Base-by-base conservation (phyloP, 2,113 vertebrate genomes). In the Gobio gobio region DNA sequence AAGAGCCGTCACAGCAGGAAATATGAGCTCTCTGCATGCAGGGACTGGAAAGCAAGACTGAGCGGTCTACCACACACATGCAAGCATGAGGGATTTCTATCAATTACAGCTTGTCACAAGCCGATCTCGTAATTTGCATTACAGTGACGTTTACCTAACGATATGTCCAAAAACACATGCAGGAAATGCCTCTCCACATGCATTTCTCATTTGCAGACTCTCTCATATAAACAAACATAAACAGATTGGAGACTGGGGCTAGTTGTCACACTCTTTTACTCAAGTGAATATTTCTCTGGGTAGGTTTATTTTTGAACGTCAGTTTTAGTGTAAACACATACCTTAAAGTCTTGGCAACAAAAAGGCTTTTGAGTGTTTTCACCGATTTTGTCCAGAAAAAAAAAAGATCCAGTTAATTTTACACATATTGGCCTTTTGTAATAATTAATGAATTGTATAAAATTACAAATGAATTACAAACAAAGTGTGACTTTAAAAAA, bases 21-120 rank as follows among this genome's bases (percentile, higher is more conserved):
- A 83, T 68, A 77, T 85, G 79, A 81, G 56, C 40, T 54, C 40
- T 85, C 79, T 9, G 22, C 74, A 84, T 66, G 75, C 40, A 84
- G 63, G 49, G 13, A 61, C 56, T 68, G 64, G 20, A 70, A 70
- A 70, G 66, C 74, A 54, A 76, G 47, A 76, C 74, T 33, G 47
- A 74, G 66, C 14, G 13, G 58, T 45, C 40, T 54, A 66, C 45
- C 78, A 51, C 78, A 81, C 61, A 68, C 61, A 81, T 68, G 78
- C 61, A 68, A 49, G 45, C 78, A 81, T 3, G 4, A 10, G 61
- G 26, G 43, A 66, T 81, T 81, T 66, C 78, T 80, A 80, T 51
- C 61, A 68, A 81, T 81, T 66, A n/a, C 61, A 51, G 78, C 78
- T 81, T 81, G 61, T 68, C 78, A 68, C 43, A 66, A 68, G 43